Evolutionary conservation across 2,113 vertebrate species (phyloP).

Genomic region (Catagonus wagneri): DNA sequence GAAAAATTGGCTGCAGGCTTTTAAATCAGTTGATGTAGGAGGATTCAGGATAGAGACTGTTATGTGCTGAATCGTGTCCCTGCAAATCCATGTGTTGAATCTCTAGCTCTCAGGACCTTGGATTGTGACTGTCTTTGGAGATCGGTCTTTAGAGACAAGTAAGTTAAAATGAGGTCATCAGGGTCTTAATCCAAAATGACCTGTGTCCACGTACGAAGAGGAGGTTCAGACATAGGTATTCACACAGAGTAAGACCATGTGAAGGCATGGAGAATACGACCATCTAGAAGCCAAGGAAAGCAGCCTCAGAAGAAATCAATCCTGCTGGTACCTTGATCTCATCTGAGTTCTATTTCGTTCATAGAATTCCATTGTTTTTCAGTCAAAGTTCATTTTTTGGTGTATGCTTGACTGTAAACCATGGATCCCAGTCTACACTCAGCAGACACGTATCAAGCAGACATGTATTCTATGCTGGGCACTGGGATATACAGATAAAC

Average conservation of each 20-base stretch:
- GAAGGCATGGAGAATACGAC: no score
- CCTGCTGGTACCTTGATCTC: background rate
- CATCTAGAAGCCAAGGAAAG: background rate
- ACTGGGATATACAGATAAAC: background rate
- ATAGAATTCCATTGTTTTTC: background rate
- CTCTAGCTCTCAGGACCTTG: background rate
- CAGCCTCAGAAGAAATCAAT: background rate
- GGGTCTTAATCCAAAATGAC: background rate
- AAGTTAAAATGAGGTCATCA: background rate
- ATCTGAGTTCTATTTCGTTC: background rate
- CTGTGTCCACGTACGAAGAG: background rate
- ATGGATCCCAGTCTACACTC: background rate
- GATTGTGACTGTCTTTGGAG: background rate
- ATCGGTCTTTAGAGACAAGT: background rate
- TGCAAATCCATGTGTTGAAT: background rate
- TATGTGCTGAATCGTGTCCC: background rate
- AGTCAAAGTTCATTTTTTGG: background rate
- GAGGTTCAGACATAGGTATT: background rate
- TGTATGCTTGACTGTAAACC: background rate
- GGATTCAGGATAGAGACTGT: no score
- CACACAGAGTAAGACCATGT: background rate
- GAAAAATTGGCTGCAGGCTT: background rate
- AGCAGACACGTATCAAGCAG: background rate
- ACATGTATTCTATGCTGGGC: background rate
- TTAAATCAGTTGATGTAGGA: background rate